Conservation (phyloP, 2,888 invertebrate species). For the Neocrepidodera transversa region DNA sequence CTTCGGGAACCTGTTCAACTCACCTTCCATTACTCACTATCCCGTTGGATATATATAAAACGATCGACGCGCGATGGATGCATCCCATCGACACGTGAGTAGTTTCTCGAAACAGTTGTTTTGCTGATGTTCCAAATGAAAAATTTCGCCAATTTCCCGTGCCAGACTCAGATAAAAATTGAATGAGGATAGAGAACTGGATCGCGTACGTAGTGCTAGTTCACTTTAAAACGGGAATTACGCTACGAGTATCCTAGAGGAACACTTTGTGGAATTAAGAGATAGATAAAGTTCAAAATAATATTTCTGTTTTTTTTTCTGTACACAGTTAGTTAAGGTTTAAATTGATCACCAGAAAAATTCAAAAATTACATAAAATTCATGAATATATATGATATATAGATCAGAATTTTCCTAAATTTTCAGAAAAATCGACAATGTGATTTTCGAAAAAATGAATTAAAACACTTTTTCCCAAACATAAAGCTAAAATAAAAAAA, state of each 20-base stretch:
- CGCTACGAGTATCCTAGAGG: not conserved
- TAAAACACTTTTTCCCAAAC: no score
- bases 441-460: no score
- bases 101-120: slow-evolving; percentile 40
- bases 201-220: not conserved
- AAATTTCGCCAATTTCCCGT: slow-evolving; percentile 30
- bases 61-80: slow-evolving; percentile 26
- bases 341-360: no score
- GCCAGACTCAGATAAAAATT: slow-evolving; percentile 33
- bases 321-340: no score
- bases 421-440: no score
- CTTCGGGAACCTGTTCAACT: slow-evolving; percentile 36
- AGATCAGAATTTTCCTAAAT: no score
- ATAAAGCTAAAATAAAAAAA: no score
- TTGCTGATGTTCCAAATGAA: slow-evolving; percentile 35
- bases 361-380: no score
- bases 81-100: slow-evolving; percentile 41
- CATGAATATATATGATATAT: no score
- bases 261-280: slow-evolving; percentile 12
- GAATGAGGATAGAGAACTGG: slow-evolving; percentile 11
- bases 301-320: no score
- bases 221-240: slow-evolving; percentile 10
- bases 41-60: not conserved
- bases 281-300: not conserved
- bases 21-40: slow-evolving; percentile 43